Percentiles rank a stretch among this genome's conserved stretches.
Conservation (phyloP, 2,113 vertebrate genomes). For the Rhinichthys klamathensis region DNA sequence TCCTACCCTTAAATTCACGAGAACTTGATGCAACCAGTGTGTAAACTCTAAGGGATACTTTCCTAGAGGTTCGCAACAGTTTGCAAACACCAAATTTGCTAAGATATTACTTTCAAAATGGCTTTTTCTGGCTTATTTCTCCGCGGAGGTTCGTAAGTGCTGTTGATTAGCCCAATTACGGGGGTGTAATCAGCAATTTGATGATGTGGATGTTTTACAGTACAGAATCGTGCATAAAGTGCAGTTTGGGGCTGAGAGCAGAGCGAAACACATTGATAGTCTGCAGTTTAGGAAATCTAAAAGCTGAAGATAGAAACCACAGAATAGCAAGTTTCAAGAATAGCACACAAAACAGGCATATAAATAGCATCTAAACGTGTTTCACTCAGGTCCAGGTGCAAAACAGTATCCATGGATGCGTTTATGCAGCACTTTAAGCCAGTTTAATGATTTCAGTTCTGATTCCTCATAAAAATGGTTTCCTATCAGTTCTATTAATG, state of each 20-base stretch:
- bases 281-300: constrained; percentile 4
- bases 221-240: constrained; percentile 23
- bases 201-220: background rate
- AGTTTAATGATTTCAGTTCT: background rate
- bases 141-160: background rate
- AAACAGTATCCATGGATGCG: background rate
- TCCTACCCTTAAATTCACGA: background rate
- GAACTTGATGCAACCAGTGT: constrained; percentile 7
- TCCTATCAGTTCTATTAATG: background rate
- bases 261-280: background rate
- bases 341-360: background rate
- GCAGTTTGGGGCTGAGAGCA: background rate
- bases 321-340: background rate
- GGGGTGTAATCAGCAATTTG: constrained; percentile 30
- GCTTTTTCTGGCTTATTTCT: constrained; percentile 3
- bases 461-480: background rate
- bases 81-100: background rate
- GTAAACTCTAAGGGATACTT: constrained; percentile 3
- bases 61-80: constrained; percentile 7
- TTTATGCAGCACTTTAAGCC: background rate
- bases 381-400: background rate
- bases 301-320: constrained; percentile 8
- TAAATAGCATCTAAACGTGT: constrained; percentile 17
- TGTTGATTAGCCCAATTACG: constrained; percentile 31
- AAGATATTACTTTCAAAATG: constrained; percentile 18